Evolutionary conservation across 2,888 invertebrate species (phyloP), one percentile per base, ranked within the genome.

Genomic region (Dasysyrphus tricinctus): DNA sequence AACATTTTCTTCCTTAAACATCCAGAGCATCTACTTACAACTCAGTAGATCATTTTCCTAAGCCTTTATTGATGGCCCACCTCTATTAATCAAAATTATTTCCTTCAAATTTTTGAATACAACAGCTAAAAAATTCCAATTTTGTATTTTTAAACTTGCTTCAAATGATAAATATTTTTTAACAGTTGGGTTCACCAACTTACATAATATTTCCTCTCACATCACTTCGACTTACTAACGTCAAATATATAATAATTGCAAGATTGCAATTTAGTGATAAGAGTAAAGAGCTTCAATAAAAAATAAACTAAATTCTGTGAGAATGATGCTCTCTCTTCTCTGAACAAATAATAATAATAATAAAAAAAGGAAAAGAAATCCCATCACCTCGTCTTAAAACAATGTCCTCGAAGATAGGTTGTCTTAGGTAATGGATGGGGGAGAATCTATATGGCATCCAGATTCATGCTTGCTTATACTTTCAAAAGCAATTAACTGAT

Each of bases 401-500:
- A 44, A 16, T 44, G 32, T 34, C 19, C 47, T 44, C 44, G n/a
- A 72, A 72, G 44, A 57, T 39, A 39, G 47, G 32, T 44, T 63
- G 44, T 63, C 8, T 47, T 11, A 5, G 32, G n/a, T 12, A 32
- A 63, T 54, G 16, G 47, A n/a, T n/a, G n/a, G 19, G 32, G 8
- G 19, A 32, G 8, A 56, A 29, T 14, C 24, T 29, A n/a, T 34
- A 16, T 37, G 12, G 12, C 37, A 24, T 37, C 16, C 59, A 63
- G 63, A 65, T 65, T 29, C 67, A 63, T 54, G 29, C 54, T 54
- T 51, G 57, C 78, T 81, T 59, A 24, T 59, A 32, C 44, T 75
- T 75, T 72, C 72, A 72, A 78, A 86, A 79, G 78, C 86, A 86
- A 86, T 86, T 86, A 86, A 86, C 86, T 86, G 86, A 86, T 86